These are phyloP conservation scores for Stenodema calcarata DNA, from an alignment of 2,888 invertebrate species.

Conservation along the genomic window DNA sequence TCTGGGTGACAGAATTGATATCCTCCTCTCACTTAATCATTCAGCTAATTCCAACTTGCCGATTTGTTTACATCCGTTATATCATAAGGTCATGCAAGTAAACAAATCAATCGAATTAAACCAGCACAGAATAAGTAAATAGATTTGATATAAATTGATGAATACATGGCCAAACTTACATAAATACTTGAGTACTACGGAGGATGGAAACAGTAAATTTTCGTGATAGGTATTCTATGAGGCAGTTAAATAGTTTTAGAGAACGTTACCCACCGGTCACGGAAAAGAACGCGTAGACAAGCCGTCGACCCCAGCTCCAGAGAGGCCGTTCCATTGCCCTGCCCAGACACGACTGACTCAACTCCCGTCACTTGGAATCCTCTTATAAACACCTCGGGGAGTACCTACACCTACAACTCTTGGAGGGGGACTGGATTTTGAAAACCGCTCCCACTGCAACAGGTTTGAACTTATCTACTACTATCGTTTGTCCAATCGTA, in stretches of 20 bases:
- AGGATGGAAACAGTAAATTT: neutral
- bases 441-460: neutral
- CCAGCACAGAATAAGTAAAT: too few relatives aligned
- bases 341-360: neutral
- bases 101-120: too few relatives aligned
- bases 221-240: too few relatives aligned
- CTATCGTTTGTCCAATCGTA: too few relatives aligned
- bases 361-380: neutral
- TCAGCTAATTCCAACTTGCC: too few relatives aligned
- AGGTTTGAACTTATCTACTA: too few relatives aligned
- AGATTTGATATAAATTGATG: too few relatives aligned
- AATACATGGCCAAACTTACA: too few relatives aligned
- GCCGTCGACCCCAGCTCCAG: conserved; percentile 28
- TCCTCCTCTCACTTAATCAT: too few relatives aligned
- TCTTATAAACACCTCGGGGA: neutral
- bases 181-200: neutral
- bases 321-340: conserved; percentile 16
- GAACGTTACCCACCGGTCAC: neutral
- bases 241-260: neutral
- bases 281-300: conserved; percentile 32
- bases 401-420: neutral
- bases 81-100: neutral
- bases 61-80: too few relatives aligned
- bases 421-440: neutral
- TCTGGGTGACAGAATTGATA: too few relatives aligned